Evolutionary conservation across 1,140 invertebrate species (phyloP), one percentile per base, ranked within the genome.

Genomic region (Campoletis sonorensis): DNA sequence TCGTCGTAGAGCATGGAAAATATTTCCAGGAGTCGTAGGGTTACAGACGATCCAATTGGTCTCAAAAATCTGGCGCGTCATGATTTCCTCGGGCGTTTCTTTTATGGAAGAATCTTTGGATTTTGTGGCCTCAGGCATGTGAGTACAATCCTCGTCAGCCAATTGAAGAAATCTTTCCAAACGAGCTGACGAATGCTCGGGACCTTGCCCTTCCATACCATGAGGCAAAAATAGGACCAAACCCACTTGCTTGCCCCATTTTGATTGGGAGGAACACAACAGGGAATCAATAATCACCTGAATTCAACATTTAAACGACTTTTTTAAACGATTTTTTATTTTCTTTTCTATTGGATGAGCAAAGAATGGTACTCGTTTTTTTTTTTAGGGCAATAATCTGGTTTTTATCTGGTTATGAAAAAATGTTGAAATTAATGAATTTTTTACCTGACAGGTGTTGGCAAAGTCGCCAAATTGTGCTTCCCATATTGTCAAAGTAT

Each of bases 391-490:
- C n/a, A n/a, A n/a, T n/a, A n/a, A n/a, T n/a, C n/a, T n/a, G n/a
- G n/a, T n/a, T n/a, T n/a, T n/a, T n/a, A n/a, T n/a, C n/a, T 7
- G 7, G 7, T 33, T 33, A 33, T 33, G 30, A 33, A 33, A 33
- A 45, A 45, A 13, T 45, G 40, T 11, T 1, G 8, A 45, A 4
- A 45, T 45, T 45, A 1, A 13, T 8, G 1, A 45, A 45, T 3
- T 26, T n/a, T 67, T 85, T 83, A 89, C 87, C 72, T 90, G 89
- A 72, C 96, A 97, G 18, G 94, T 97, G 91, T 98, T 98, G 40
- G 93, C 92, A 87, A 98, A 98, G 91, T 98, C 97, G 0, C 97
- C 97, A 92, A 98, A 98, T 90, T 98, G 94, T 49, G 95, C 97
- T 92, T 98, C 97, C 97, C 97, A 98, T 21, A 96, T 93, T 0